Evolutionary conservation across 2,113 vertebrate genomes (phyloP), one percentile per base, ranked within the genome.

Genomic region (Chaetodon auriga): DNA sequence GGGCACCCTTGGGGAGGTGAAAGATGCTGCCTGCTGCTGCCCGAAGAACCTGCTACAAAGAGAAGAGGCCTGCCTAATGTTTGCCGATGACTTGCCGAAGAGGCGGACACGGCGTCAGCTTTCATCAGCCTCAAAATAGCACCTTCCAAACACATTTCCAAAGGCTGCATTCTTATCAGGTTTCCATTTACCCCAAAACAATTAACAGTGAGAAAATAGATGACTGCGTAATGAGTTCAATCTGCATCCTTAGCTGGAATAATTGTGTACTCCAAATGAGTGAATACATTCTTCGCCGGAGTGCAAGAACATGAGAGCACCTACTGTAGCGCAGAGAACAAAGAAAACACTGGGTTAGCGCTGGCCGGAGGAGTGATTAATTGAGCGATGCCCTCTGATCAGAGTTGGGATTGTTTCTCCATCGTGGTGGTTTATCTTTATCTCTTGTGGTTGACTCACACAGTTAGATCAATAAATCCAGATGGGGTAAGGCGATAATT

Each of bases 381-480:
- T 63, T 90, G 77, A 87, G 78, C 19, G 81, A 71, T 90, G 85
- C 54, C 87, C 87, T 85, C 71, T 87, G 86, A 92, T 90, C 87
- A 79, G 72, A 82, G 62, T 63, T 73, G 69, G 74, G 85, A 90
- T 89, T 85, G 87, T 90, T 88, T 86, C 82, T 92, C 77, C 83
- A 88, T 85, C 9, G 14, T 58, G 80, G 81, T 77, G 83, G 80
- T 89, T 93, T 92, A 89, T 89, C 88, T 88, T 86, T 89, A 86
- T 92, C 87, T 81, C 72, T 71, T 36, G 72, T 75, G 80, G 88
- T 89, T 92, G 84, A 89, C 84, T 91, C 80, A 12, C 81, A 85
- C 82, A 74, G 57, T 86, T 73, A 25, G 76, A 88, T 92, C 91
- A 63, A 90, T 93, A 89, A 90, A 90, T 90, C 84, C 82, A 83